These are phyloP conservation scores for Aegithalos caudatus DNA, from an alignment of 2,113 vertebrate species.

Conservation along the genomic window DNA sequence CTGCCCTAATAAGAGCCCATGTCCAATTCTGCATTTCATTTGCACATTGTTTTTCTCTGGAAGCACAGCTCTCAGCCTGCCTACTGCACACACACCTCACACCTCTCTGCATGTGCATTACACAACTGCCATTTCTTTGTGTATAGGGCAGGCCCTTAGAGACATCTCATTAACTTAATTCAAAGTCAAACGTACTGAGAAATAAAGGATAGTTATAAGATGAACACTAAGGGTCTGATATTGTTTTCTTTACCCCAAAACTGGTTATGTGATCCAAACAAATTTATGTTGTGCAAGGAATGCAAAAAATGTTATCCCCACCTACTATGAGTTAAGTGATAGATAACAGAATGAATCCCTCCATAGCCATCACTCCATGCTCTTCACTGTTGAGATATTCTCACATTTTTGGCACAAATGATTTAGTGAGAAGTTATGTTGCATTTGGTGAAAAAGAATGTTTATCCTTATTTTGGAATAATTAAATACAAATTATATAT, in stretches of 20 bases:
- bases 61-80: slow-evolving; percentile 58
- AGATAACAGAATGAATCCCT: slow-evolving; percentile 12
- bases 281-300: background rate
- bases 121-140: slow-evolving; percentile 43
- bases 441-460: slow-evolving; percentile 61
- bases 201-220: background rate
- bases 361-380: slow-evolving; percentile 68
- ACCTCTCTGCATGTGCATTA: slow-evolving; percentile 71
- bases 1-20: slow-evolving; percentile 59
- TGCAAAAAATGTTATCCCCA: background rate
- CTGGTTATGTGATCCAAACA: background rate
- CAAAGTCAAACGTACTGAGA: background rate
- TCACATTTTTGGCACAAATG: slow-evolving; percentile 77
- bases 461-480: slow-evolving; percentile 8
- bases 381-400: slow-evolving; percentile 68
- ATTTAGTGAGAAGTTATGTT: slow-evolving; percentile 49
- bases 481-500: slow-evolving; percentile 43
- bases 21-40: slow-evolving; percentile 60
- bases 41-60: slow-evolving; percentile 61
- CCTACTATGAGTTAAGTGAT: slow-evolving; percentile 11
- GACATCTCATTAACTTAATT: slow-evolving; percentile 10
- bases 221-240: slow-evolving; percentile 38
- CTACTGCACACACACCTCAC: slow-evolving; percentile 42
- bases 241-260: slow-evolving; percentile 11
- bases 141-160: slow-evolving; percentile 2